phyloP scores from a whole-genome alignment of 2,888 invertebrate species.

The Baccha elongata region DNA sequence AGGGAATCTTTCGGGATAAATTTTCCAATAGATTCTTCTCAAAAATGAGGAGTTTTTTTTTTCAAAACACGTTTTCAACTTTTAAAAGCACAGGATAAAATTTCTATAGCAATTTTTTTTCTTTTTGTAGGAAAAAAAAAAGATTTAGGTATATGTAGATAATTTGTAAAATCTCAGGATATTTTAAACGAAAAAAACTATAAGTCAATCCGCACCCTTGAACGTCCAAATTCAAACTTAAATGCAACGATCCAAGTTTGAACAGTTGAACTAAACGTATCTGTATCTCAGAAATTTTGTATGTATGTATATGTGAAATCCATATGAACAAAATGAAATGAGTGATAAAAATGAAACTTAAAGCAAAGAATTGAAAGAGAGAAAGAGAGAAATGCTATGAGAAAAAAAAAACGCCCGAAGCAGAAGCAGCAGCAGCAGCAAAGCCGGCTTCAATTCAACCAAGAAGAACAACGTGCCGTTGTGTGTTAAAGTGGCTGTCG shows the following conservation, averaged over 20 bases:
- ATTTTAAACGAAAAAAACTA: constrained; percentile 50
- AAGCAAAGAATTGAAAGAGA: neutral
- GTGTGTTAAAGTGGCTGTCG: constrained; percentile 54
- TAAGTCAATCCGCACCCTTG: constrained; percentile 73
- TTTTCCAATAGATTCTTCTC: constrained; percentile 7
- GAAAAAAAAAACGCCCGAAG: constrained; percentile 40
- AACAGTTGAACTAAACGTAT: constrained; percentile 62
- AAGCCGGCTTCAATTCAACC: constrained; percentile 55
- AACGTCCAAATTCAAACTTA: constrained; percentile 73
- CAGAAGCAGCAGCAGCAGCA: constrained; percentile 6
- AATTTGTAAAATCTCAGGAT: neutral
- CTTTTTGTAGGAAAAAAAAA: neutral
- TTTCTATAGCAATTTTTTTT: neutral
- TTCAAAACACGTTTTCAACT: constrained; percentile 15
- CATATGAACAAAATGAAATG: constrained; percentile 44
- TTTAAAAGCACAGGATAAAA: neutral
- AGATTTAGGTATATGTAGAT: neutral
- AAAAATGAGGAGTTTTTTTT: constrained; percentile 34
- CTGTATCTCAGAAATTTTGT: constrained; percentile 30
- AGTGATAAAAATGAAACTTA: constrained; percentile 33
- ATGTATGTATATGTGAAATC: constrained; percentile 38
- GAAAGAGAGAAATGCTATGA: constrained; percentile 24
- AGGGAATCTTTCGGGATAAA: constrained; percentile 43
- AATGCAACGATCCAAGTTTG: constrained; percentile 66
- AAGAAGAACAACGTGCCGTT: constrained; percentile 25